Evolutionary conservation across 2,888 invertebrate species (phyloP).

Genomic region (Norana najaformis): DNA sequence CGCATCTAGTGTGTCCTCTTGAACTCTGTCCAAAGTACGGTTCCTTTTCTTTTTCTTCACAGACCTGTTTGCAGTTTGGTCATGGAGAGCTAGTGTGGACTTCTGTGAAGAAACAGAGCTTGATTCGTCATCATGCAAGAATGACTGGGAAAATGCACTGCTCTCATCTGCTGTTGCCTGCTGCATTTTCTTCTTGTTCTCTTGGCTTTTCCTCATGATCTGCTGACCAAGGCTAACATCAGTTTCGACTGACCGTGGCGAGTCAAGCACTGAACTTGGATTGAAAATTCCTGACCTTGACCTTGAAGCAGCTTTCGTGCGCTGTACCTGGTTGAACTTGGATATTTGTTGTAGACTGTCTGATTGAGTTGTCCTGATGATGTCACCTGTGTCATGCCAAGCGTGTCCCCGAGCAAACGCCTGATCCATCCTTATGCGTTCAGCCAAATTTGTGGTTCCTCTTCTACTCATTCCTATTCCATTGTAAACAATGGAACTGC

Average conservation of each 20-base stretch:
- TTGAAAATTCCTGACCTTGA: not conserved
- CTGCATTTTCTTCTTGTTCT: not conserved
- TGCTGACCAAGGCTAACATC: not conserved
- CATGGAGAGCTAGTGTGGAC: not conserved
- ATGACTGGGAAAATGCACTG: not conserved
- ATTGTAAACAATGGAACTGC: not conserved
- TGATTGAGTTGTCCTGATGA: not conserved
- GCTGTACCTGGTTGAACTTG: not conserved
- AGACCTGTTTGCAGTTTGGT: not conserved
- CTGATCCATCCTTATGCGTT: not conserved
- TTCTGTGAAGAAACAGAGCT: not conserved
- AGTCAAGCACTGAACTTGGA: conserved; percentile 5
- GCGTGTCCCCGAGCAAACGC: not conserved
- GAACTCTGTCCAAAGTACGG: not conserved
- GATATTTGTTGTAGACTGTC: not conserved
- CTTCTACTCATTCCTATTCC: not conserved
- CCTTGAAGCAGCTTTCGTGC: not conserved
- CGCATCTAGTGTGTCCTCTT: not conserved
- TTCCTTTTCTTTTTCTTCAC: conserved; percentile 14
- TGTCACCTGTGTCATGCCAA: not conserved
- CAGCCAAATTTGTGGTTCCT: not conserved
- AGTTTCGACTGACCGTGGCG: not conserved
- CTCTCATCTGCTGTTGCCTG: not conserved
- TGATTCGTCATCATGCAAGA: not conserved
- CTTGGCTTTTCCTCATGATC: conserved; percentile 20